Evolutionary conservation across 1,140 invertebrate genomes (phyloP).

Genomic region (Metopolophium dirhodum): DNA sequence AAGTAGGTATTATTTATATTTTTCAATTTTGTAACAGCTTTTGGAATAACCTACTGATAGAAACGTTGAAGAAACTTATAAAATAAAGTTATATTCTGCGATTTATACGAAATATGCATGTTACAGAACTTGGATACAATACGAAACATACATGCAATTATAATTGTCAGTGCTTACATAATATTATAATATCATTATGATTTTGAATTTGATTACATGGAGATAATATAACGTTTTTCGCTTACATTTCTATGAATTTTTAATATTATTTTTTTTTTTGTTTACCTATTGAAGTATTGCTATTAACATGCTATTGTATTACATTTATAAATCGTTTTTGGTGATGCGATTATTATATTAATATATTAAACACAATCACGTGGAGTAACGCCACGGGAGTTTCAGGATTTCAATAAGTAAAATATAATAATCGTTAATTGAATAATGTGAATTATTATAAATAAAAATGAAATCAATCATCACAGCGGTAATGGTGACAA

Average conservation of each 20-base stretch:
- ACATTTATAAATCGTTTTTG: neutral
- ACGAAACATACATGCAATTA: no score
- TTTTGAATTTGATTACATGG: neutral
- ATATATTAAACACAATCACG: neutral
- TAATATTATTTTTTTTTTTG: neutral
- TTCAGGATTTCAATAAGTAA: neutral
- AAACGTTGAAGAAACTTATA: neutral
- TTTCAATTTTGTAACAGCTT: neutral
- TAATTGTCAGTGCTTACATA: neutral
- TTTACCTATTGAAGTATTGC: neutral
- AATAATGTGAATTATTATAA: slow-evolving; percentile 19
- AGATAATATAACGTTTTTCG: neutral
- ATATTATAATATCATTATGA: neutral
- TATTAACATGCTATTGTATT: neutral
- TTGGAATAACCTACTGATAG: neutral
- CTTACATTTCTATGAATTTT: neutral
- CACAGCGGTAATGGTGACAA: neutral
- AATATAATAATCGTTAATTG: neutral
- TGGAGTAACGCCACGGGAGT: neutral
- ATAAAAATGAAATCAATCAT: neutral
- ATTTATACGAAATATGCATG: no score
- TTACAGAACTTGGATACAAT: no score
- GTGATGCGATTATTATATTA: neutral
- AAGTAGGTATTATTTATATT: neutral
- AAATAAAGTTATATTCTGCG: neutral